phyloP scores from a whole-genome alignment of 2,888 invertebrate species.

The Philopedon plagiatum region DNA sequence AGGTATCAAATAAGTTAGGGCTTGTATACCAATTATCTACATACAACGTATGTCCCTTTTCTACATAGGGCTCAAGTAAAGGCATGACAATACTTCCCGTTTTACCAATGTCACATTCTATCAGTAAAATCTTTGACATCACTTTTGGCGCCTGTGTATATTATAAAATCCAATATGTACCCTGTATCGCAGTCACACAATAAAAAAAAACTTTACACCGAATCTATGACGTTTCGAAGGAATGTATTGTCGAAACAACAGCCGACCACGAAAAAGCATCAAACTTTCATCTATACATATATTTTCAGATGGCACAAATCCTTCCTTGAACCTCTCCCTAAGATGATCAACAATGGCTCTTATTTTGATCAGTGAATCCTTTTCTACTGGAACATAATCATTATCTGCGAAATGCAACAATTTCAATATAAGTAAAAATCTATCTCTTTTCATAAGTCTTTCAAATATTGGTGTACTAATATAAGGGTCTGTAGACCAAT shows the following conservation, averaged over 20 bases:
- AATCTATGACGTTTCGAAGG: background rate
- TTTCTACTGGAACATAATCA: background rate
- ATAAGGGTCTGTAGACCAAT: background rate
- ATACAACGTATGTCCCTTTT: too few relatives aligned
- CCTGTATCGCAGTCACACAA: background rate
- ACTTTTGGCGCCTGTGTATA: background rate
- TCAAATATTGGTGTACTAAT: background rate
- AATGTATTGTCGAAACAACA: background rate
- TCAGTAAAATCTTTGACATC: too few relatives aligned
- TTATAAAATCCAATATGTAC: background rate
- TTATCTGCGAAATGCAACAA: background rate
- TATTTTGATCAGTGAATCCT: background rate
- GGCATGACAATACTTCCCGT: too few relatives aligned
- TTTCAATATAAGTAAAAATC: background rate
- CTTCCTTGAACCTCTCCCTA: background rate
- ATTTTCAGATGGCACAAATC: too few relatives aligned
- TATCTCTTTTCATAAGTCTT: background rate
- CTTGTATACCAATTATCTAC: too few relatives aligned
- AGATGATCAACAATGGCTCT: background rate
- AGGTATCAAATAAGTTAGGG: too few relatives aligned
- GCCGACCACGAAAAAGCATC: background rate
- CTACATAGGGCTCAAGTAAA: too few relatives aligned
- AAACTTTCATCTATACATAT: background rate
- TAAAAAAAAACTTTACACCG: background rate
- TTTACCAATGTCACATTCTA: too few relatives aligned